Conservation (phyloP, 2,113 vertebrate genomes). For the Suncus etruscus region DNA sequence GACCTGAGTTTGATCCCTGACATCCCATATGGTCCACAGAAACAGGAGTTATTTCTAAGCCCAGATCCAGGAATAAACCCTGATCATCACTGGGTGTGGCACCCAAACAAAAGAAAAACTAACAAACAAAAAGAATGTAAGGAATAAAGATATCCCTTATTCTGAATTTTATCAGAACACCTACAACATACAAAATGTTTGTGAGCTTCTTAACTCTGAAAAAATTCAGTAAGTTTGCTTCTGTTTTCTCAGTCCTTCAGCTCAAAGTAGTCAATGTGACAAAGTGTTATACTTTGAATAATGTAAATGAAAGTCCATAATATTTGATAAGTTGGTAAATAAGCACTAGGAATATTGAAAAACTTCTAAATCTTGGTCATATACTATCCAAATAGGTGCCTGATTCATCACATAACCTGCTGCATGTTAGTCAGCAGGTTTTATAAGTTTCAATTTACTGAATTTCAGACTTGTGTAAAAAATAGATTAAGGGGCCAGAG, state of each 20-base stretch:
- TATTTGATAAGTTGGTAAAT: neutral
- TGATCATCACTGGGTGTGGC: too few species aligned
- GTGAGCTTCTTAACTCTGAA: neutral
- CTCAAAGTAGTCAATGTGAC: neutral
- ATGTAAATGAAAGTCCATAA: neutral
- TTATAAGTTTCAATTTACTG: neutral
- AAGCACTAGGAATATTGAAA: neutral
- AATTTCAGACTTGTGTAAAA: neutral
- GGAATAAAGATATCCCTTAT: too few species aligned
- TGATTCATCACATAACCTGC: neutral
- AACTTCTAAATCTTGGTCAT: neutral
- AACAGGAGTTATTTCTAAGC: too few species aligned
- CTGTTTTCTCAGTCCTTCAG: neutral
- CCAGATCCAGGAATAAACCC: too few species aligned
- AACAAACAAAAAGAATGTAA: too few species aligned
- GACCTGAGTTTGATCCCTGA: too few species aligned
- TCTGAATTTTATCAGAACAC: neutral
- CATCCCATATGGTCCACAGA: too few species aligned
- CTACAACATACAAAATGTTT: neutral
- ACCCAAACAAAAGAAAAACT: too few species aligned
- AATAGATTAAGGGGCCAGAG: too few species aligned
- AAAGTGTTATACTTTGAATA: neutral
- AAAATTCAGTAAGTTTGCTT: neutral
- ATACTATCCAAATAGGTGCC: neutral
- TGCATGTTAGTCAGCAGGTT: neutral